Evolutionary conservation across 2,888 invertebrate species (phyloP).

Genomic region (Chaetogeoica ovagalla): DNA sequence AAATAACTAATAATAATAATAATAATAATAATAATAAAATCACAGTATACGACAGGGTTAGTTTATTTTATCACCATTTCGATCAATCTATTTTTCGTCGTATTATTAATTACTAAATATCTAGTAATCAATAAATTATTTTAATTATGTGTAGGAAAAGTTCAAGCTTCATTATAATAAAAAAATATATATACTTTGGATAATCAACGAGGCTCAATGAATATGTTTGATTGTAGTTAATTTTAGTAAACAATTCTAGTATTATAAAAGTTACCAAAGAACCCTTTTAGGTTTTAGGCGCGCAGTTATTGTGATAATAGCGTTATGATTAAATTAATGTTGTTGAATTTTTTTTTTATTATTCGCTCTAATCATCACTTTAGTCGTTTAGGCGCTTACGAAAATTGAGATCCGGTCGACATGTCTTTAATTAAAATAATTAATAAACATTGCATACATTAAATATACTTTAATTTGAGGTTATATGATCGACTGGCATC

Average conservation of each 20-base stretch:
- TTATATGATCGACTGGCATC: not conserved
- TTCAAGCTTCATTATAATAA: conserved; percentile 52
- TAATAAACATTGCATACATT: conserved; percentile 1
- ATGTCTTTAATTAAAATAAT: conserved; percentile 7
- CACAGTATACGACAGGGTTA: conserved; percentile 43
- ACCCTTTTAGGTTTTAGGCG: conserved; percentile 49
- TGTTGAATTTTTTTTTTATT: conserved; percentile 43
- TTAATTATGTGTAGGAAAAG: conserved; percentile 44
- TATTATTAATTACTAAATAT: conserved; percentile 22
- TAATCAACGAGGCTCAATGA: conserved; percentile 53
- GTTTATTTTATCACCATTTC: conserved; percentile 25
- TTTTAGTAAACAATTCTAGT: conserved; percentile 42
- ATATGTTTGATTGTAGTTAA: conserved; percentile 52
- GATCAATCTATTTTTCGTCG: conserved; percentile 17
- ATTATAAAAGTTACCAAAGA: conserved; percentile 51
- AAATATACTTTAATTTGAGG: no score
- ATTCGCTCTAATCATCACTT: conserved; percentile 44
- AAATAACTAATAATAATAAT: not conserved
- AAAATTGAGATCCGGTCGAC: conserved; percentile 29
- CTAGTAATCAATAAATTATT: conserved; percentile 34
- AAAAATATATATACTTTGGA: conserved; percentile 52
- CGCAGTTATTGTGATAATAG: conserved; percentile 53
- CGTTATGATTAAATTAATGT: conserved; percentile 48
- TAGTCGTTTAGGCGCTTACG: conserved; percentile 38
- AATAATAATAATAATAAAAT: conserved; percentile 25